A percentile compares a stretch with the other conserved stretches of the same genome.
Evolutionary conservation across 2,797 vertebrate species (phyloP).

Genomic region (Galagoides demidoff): DNA sequence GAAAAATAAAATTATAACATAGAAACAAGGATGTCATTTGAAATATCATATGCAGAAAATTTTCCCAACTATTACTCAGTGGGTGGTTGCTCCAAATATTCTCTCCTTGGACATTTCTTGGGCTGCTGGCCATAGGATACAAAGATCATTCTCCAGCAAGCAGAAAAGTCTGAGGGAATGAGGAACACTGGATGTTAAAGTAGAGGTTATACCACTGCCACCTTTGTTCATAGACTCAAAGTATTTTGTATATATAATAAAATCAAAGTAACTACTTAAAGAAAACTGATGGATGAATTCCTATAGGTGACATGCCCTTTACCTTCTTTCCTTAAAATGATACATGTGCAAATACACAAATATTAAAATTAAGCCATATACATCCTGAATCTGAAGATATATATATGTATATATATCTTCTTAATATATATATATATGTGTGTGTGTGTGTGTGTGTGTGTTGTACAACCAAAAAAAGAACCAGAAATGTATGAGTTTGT

Average conservation of each 20-base stretch:
- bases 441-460: rapidly evolving
- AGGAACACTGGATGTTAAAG: not conserved
- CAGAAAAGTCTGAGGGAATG: not conserved
- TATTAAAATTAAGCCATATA: not conserved
- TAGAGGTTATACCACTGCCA: not conserved
- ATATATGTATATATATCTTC: too few species aligned
- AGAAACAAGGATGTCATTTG: not conserved
- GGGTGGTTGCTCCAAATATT: not conserved
- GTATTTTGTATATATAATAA: not conserved
- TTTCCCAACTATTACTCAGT: not conserved
- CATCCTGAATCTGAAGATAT: not conserved
- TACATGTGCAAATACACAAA: too few species aligned
- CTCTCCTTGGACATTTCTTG: not conserved
- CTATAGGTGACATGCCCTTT: not conserved
- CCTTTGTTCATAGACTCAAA: not conserved
- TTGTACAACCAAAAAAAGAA: not conserved
- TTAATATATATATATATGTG: too few species aligned
- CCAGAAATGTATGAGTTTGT: not conserved
- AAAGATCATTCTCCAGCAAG: not conserved
- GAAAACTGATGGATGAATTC: not conserved
- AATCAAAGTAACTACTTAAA: not conserved
- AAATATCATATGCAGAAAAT: not conserved
- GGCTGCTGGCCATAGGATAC: not conserved
- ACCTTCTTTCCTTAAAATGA: not conserved
- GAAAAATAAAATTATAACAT: not conserved